A percentile compares a stretch with the other conserved stretches of the same genome.
phyloP scores from a whole-genome alignment of 2,888 invertebrate species.

The Chloroclystis v-ata region DNA sequence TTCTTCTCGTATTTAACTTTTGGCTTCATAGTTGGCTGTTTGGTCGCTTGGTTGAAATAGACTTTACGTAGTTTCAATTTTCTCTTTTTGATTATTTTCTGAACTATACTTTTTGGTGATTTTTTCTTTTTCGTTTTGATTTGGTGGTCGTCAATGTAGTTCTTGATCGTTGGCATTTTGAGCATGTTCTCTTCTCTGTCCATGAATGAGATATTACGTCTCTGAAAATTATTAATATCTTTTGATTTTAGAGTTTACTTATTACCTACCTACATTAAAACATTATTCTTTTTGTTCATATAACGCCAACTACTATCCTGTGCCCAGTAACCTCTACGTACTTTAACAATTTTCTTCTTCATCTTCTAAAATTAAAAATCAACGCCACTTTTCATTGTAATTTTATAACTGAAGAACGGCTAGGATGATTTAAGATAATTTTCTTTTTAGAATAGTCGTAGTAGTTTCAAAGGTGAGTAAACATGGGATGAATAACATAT shows the following conservation, averaged over 20 bases:
- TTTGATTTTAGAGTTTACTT: not conserved
- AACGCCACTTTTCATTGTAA: too few relatives aligned
- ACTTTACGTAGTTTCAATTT: slow-evolving; percentile 45
- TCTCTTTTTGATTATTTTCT: slow-evolving; percentile 66
- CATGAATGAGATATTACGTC: slow-evolving; percentile 44
- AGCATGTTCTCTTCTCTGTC: slow-evolving; percentile 59
- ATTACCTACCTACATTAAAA: too few relatives aligned
- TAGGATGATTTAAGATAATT: too few relatives aligned
- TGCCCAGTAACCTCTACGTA: too few relatives aligned
- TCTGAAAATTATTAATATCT: slow-evolving; percentile 22
- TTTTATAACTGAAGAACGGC: too few relatives aligned
- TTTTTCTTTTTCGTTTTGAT: slow-evolving; percentile 47
- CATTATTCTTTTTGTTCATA: too few relatives aligned
- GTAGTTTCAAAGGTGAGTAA: too few relatives aligned
- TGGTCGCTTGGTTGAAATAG: slow-evolving; percentile 37
- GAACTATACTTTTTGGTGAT: slow-evolving; percentile 56
- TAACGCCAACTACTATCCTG: too few relatives aligned
- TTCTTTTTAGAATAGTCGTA: too few relatives aligned
- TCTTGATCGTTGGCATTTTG: slow-evolving; percentile 44
- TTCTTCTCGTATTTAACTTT: slow-evolving; percentile 31
- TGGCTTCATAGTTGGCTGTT: slow-evolving; percentile 33
- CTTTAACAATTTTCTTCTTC: too few relatives aligned
- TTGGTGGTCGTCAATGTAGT: slow-evolving; percentile 40
- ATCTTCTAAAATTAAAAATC: too few relatives aligned
- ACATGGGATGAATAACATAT: too few relatives aligned